Conservation (phyloP, 2,797 vertebrate genomes). For the Betta splendens region DNA sequence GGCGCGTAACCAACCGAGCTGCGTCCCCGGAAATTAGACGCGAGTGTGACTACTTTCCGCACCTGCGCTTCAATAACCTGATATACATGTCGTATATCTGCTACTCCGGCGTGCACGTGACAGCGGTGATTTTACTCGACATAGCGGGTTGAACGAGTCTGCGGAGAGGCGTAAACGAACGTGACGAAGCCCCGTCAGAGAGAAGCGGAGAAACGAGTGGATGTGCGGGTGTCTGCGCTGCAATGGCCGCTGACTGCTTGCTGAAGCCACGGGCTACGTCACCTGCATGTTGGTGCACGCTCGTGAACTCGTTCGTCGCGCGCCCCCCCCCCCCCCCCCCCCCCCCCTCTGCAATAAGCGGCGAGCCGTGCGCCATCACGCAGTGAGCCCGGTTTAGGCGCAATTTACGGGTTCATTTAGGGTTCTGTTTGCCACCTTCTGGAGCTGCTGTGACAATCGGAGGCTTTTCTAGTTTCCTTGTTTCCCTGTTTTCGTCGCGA, state of each 20-base stretch:
- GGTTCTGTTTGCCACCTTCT: no score
- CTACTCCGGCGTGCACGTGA: constrained; percentile 12
- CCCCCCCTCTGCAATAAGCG: no score
- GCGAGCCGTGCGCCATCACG: not conserved
- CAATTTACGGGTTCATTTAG: no score
- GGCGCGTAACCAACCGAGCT: not conserved
- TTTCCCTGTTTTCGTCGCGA: not conserved
- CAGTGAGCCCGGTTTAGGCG: no score
- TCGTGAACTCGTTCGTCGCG: not conserved
- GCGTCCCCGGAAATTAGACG: not conserved
- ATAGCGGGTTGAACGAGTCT: constrained; percentile 49
- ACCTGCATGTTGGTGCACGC: no score
- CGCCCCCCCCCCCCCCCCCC: not conserved
- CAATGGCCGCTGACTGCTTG: not conserved
- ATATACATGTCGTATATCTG: not conserved
- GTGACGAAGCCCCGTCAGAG: no score
- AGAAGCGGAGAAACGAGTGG: constrained; percentile 19
- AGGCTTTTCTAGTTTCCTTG: not conserved
- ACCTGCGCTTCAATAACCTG: constrained; percentile 4
- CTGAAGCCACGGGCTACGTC: not conserved
- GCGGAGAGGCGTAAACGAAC: no score
- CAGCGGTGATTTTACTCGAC: not conserved
- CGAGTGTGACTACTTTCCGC: not conserved
- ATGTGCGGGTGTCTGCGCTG: not conserved
- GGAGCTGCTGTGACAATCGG: constrained; percentile 1